phyloP scores from a whole-genome alignment of 53 echinoderm and acorn worm species.

The Luidia sarsii region DNA sequence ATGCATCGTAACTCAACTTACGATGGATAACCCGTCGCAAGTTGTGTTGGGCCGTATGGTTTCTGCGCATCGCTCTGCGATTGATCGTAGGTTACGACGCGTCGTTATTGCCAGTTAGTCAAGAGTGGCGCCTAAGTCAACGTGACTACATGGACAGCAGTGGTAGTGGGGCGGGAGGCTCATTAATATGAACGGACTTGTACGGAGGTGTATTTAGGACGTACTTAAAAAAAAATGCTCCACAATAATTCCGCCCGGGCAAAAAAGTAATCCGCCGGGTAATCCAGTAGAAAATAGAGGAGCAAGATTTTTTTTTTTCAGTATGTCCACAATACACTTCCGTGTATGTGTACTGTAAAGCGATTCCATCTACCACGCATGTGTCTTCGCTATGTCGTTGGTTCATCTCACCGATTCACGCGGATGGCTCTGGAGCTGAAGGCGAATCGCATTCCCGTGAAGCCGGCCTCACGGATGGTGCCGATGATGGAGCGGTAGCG shows the following conservation, averaged over 20 bases:
- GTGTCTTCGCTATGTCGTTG: no score
- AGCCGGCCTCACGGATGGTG: constrained; percentile 34
- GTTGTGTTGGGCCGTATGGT: no score
- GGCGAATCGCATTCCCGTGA: constrained; percentile 56
- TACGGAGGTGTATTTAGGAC: no score
- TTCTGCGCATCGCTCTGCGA: no score
- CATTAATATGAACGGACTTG: no score
- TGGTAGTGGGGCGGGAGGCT: no score
- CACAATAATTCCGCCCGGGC: neutral
- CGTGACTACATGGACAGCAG: no score
- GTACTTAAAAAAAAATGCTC: neutral
- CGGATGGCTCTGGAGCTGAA: constrained; percentile 65
- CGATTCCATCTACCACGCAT: neutral
- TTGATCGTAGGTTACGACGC: no score
- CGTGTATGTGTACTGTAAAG: neutral
- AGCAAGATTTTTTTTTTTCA: neutral
- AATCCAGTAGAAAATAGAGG: neutral
- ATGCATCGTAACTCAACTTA: no score
- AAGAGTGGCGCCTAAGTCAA: no score
- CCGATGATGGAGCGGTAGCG: constrained; percentile 26
- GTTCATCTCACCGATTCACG: constrained; percentile 48
- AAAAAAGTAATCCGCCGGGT: neutral
- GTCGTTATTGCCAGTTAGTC: no score
- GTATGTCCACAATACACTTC: neutral
- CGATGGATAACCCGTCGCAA: no score